Evolutionary conservation across 1,140 invertebrate genomes (phyloP), one percentile per base, ranked within the genome.

Genomic region (Delia radicum): DNA sequence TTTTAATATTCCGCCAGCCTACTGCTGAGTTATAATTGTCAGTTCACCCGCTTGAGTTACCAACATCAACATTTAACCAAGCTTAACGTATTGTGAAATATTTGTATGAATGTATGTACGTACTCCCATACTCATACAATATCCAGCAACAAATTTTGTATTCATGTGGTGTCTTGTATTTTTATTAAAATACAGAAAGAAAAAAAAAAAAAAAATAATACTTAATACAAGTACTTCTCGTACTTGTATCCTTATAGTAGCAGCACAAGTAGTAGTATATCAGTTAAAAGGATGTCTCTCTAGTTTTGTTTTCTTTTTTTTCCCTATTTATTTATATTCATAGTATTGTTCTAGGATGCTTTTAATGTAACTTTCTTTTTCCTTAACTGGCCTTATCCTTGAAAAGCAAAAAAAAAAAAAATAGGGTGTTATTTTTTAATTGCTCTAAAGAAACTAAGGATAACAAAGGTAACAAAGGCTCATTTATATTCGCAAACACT

Each of bases 341-440:
- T 65, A 28, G 62, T 28, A 65, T 65, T 65, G 62, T 29, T 65
- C n/a, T 27, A 65, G 27, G 15, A 65, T 65, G 62, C 15, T 65
- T 65, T 65, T 15, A 13, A 65, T n/a, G 27, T 65, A 42, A 42
- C 37, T 65, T 65, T 65, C 62, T 65, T 10, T 29, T 65, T 69
- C 6, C 65, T 33, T 33, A 69, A 69, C 65, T 37, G 65, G 65
- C 65, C 29, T 69, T 69, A 69, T 69, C 65, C 65, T 69, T 69
- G 65, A 69, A 69, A 33, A 21, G 21, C 24, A 21, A 55, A 55
- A 21, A 55, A 21, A 55, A 55, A 21, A 24, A 24, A 55, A 24
- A 1, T 13, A 13, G 48, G 27, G 29, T 69, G 65, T 21, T 69
- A 33, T 33, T 69, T n/a, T n/a, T 69, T 69, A 69, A 69, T 69